These are phyloP conservation scores for Dicaeum eximium DNA, from an alignment of 2,113 vertebrate genomes.

Conservation along the genomic window DNA sequence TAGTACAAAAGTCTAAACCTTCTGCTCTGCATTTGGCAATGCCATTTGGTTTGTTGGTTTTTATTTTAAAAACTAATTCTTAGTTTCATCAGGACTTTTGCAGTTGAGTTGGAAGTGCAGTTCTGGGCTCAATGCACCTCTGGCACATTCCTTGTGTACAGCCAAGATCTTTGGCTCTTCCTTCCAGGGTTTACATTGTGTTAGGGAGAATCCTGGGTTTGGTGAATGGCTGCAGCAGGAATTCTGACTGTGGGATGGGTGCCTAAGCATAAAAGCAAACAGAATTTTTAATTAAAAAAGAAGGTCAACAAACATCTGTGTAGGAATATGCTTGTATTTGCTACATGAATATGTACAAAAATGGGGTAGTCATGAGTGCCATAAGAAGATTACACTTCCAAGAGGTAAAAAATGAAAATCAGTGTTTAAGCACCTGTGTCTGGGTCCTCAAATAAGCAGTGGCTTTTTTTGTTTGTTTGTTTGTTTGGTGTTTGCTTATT, in stretches of 20 bases:
- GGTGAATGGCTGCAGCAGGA: not conserved
- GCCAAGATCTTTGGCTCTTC: not conserved
- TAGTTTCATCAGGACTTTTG: not conserved
- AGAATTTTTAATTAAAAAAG: not conserved
- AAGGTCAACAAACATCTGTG: not conserved
- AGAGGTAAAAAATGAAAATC: not conserved
- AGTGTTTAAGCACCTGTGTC: not conserved
- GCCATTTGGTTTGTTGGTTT: not conserved
- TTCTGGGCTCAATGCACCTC: fast-evolving
- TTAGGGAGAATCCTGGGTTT: not conserved
- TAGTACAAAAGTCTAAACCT: not conserved
- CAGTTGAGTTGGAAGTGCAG: not conserved
- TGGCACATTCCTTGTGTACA: not conserved
- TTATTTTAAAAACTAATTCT: not conserved
- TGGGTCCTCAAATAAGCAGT: not conserved
- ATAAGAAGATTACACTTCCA: not conserved
- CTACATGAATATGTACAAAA: not conserved
- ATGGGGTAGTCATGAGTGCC: not conserved
- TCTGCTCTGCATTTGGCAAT: not conserved
- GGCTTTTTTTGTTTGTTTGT: fast-evolving
- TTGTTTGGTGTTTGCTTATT: not conserved
- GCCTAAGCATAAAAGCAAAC: not conserved
- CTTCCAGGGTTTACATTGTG: fast-evolving
- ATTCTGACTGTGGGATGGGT: not conserved
- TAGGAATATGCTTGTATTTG: not conserved